These are phyloP conservation scores for Agrilus planipennis DNA, from an alignment of 1,140 invertebrate genomes.

Conservation along the genomic window DNA sequence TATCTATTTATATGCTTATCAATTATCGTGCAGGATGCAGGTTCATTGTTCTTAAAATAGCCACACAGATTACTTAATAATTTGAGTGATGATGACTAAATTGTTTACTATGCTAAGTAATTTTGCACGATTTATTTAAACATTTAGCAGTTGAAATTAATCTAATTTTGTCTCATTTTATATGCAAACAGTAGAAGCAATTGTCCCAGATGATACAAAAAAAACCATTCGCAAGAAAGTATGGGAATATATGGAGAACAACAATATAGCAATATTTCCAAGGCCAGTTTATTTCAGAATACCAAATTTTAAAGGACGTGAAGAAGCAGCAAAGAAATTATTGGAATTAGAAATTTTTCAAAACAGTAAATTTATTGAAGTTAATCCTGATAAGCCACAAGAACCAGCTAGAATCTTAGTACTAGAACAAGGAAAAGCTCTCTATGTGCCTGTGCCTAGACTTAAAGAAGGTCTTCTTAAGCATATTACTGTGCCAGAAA, in stretches of 20 bases:
- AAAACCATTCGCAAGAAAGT: slow-evolving; percentile 49
- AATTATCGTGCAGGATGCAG: too few species aligned
- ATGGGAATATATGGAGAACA: slow-evolving; percentile 54
- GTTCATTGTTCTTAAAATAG: too few species aligned
- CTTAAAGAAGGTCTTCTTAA: slow-evolving; percentile 58
- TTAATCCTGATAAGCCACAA: slow-evolving; percentile 61
- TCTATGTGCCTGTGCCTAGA: slow-evolving; percentile 67
- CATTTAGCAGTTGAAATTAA: background rate
- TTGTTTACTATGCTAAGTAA: too few species aligned
- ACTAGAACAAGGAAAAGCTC: slow-evolving; percentile 52
- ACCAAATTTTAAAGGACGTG: slow-evolving; percentile 53
- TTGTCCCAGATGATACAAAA: slow-evolving; percentile 38
- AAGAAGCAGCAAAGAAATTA: slow-evolving; percentile 41
- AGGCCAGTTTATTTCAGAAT: slow-evolving; percentile 44
- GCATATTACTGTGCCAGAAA: slow-evolving; percentile 48
- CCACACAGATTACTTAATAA: background rate
- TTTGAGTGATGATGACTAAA: too few species aligned
- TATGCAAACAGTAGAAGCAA: slow-evolving; percentile 30
- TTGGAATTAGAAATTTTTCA: slow-evolving; percentile 49
- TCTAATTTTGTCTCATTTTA: background rate
- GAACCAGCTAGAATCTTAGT: slow-evolving; percentile 44
- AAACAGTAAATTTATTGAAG: slow-evolving; percentile 46
- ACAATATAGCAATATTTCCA: slow-evolving; percentile 42
- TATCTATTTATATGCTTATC: too few species aligned
- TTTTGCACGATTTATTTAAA: too few species aligned